phyloP scores from a whole-genome alignment of 2,113 vertebrate genomes.

The Dromaius novaehollandiae region DNA sequence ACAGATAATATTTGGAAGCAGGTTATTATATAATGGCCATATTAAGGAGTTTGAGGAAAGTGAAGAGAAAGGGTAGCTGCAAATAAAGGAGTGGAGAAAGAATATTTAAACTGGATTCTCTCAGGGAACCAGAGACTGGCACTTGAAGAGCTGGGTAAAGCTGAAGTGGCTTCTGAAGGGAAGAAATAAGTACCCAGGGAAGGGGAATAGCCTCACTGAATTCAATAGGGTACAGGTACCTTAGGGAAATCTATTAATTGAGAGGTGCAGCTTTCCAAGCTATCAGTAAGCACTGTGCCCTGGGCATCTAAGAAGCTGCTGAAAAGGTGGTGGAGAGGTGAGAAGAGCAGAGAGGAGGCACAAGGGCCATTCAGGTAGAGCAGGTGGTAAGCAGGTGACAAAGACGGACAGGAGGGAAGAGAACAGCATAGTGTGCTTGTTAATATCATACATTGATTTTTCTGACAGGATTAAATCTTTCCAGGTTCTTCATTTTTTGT shows the following conservation, averaged over 20 bases:
- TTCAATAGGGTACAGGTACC: not conserved
- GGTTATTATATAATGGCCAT: not conserved
- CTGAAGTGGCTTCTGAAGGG: not conserved
- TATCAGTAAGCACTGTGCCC: not conserved
- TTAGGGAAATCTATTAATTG: not conserved
- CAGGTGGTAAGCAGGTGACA: not conserved
- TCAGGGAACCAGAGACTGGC: slow-evolving; percentile 13
- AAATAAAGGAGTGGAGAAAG: not conserved
- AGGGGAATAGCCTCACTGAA: not conserved
- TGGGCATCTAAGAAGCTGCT: not conserved
- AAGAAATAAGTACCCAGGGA: not conserved
- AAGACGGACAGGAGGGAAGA: not conserved
- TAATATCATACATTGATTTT: not conserved
- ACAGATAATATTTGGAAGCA: not conserved
- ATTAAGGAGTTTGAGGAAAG: not conserved
- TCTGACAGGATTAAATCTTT: not conserved
- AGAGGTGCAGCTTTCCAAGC: not conserved
- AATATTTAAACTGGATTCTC: not conserved
- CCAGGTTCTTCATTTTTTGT: not conserved
- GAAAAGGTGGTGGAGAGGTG: not conserved
- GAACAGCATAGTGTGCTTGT: not conserved
- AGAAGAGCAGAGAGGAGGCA: not conserved
- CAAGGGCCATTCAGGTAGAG: too few species aligned
- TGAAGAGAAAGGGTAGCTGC: not conserved
- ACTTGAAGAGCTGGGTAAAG: not conserved